Base-by-base conservation (phyloP, 2,888 invertebrate species). In the Gonocerus acuteangulatus region DNA sequence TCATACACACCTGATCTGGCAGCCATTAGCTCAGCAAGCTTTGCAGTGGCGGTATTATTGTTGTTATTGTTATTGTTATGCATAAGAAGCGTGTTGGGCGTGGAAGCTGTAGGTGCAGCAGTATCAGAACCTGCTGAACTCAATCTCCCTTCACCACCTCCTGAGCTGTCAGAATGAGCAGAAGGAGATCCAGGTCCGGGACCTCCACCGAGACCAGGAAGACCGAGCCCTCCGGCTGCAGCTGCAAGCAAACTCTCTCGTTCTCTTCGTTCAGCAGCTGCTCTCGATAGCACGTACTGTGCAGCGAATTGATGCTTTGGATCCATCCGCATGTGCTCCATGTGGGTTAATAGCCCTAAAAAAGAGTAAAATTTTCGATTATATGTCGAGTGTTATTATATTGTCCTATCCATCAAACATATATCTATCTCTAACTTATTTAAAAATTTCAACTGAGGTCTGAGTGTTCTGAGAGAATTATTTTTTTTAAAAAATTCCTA, bases 261-360 rank as follows among this genome's bases (percentile, higher is more conserved):
- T 72, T 93, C 92, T 67, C 93, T 80, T 69, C 92, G 81, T 72
- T 93, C 93, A 15, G 93, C 93, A 6, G 93, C 93, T 7, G 93
- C 94, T 69, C 92, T 78, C 61, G 89, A 89, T 34, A 94, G 78
- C 45, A 94, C 92, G 76, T 93, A 94, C 73, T 94, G 94, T 23
- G 94, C 93, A 42, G 93, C 93, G 72, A 94, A 94, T 75, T 93
- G 93, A 78, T 94, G 93, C 75, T 94, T 94, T 0, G 93, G 92
- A 74, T 94, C 93, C 92, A 93, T 93, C 71, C 93, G 82, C 93
- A 94, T 93, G 74, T 93, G 92, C 71, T 94, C 93, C 93, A 94
- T 93, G 74, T 94, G 94, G 62, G 89, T 89, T 62, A 94, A 80
- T 27, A 94, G 81, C 71, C 93, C 94, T 94, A 78, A 23, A 80